phyloP scores from a whole-genome alignment of 2,888 invertebrate genomes.

The Philonicus albiceps region DNA sequence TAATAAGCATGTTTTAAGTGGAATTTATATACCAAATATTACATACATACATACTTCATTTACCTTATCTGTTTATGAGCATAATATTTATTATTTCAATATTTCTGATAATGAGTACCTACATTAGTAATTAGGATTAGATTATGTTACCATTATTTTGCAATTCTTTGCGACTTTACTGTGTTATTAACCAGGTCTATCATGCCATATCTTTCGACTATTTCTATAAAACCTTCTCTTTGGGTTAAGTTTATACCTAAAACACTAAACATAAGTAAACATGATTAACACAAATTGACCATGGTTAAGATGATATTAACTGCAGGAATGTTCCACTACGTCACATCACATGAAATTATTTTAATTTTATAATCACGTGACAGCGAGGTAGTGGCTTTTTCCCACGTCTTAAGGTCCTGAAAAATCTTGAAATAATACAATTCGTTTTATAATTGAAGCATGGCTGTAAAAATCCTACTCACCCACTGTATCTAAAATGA shows the following conservation, averaged over 20 bases:
- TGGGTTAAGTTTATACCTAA: not conserved
- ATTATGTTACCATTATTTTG: too few relatives aligned
- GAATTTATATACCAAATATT: not conserved
- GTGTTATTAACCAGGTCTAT: too few relatives aligned
- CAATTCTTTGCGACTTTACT: too few relatives aligned
- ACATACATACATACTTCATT: too few relatives aligned
- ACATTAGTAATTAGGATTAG: too few relatives aligned
- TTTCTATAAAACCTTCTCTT: too few relatives aligned
- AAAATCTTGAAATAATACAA: not conserved
- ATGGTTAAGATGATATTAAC: slow-evolving; percentile 52
- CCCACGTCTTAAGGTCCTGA: slow-evolving; percentile 52
- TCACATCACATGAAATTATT: slow-evolving; percentile 61
- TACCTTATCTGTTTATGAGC: not conserved
- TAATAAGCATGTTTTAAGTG: not conserved
- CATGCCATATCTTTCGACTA: too few relatives aligned
- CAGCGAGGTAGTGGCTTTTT: slow-evolving; percentile 61
- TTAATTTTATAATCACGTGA: slow-evolving; percentile 56
- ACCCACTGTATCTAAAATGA: too few relatives aligned
- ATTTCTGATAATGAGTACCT: too few relatives aligned
- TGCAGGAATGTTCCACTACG: slow-evolving; percentile 61
- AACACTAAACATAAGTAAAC: not conserved
- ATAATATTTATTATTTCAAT: too few relatives aligned
- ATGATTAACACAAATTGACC: not conserved
- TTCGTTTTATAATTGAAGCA: not conserved
- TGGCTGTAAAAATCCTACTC: not conserved